These are phyloP conservation scores for Bothrops jararaca DNA, from an alignment of 2,113 vertebrate species.

Conservation along the genomic window DNA sequence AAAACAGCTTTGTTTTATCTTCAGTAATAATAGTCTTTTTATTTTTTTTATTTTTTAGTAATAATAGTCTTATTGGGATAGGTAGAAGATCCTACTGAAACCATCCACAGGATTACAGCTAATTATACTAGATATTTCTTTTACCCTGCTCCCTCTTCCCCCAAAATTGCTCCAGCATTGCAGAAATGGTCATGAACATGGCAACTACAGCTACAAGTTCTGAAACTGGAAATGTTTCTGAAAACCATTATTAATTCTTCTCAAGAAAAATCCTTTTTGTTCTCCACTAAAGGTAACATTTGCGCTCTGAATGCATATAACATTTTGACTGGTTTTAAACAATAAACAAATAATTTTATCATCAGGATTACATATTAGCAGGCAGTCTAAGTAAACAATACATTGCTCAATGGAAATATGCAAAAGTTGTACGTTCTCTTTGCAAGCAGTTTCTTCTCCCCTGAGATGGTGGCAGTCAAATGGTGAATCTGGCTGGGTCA, in stretches of 20 bases:
- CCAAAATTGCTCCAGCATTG: background rate
- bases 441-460: background rate
- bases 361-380: background rate
- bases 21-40: no score
- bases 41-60: no score
- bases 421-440: background rate
- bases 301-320: background rate
- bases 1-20: background rate
- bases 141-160: background rate
- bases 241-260: background rate
- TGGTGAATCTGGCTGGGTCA: background rate
- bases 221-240: background rate
- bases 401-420: slow-evolving; percentile 18
- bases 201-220: background rate
- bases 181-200: background rate
- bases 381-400: background rate
- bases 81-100: background rate
- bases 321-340: background rate
- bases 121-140: background rate
- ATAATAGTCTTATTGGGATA: background rate
- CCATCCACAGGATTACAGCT: no score
- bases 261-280: background rate
- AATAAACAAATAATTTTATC: background rate
- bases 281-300: background rate
- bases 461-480: background rate